phyloP scores from a whole-genome alignment of 2,888 invertebrate species.

The Nesidiocoris tenuis region DNA sequence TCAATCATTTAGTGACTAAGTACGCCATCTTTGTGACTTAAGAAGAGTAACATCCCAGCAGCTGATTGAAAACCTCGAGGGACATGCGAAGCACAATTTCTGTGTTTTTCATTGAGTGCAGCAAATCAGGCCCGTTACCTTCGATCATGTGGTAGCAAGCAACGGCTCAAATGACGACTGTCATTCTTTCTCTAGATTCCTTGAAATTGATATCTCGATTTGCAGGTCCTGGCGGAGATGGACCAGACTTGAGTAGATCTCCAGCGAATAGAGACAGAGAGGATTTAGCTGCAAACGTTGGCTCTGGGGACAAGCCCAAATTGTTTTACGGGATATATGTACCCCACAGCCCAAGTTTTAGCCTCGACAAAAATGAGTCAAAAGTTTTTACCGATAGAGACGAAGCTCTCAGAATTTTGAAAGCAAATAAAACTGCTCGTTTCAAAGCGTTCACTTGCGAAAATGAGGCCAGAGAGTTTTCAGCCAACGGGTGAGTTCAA shows the following conservation, averaged over 20 bases:
- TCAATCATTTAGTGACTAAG: too few relatives aligned
- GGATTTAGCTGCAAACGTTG: constrained; percentile 1
- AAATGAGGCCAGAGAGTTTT: constrained; percentile 75
- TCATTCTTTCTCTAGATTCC: too few relatives aligned
- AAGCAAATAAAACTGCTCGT: constrained; percentile 72
- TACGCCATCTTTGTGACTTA: too few relatives aligned
- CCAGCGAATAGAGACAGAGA: too few relatives aligned
- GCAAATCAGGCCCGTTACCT: too few relatives aligned
- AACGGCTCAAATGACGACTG: too few relatives aligned
- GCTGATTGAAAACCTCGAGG: too few relatives aligned
- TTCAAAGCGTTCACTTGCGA: constrained; percentile 74
- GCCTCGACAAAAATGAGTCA: background rate
- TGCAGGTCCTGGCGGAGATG: background rate
- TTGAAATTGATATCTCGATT: too few relatives aligned
- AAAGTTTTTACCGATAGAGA: constrained; percentile 67
- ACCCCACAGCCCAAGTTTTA: background rate
- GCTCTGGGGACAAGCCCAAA: constrained; percentile 9
- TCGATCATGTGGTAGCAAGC: too few relatives aligned
- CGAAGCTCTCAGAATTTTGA: constrained; percentile 74
- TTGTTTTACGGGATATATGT: constrained; percentile 26
- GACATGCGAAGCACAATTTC: too few relatives aligned
- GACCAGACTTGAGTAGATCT: background rate
- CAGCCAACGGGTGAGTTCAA: constrained; percentile 54
- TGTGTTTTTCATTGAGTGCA: too few relatives aligned
- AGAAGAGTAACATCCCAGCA: too few relatives aligned